Evolutionary conservation across 2,797 vertebrate genomes (phyloP).

Genomic region (Bovichtus diacanthus): DNA sequence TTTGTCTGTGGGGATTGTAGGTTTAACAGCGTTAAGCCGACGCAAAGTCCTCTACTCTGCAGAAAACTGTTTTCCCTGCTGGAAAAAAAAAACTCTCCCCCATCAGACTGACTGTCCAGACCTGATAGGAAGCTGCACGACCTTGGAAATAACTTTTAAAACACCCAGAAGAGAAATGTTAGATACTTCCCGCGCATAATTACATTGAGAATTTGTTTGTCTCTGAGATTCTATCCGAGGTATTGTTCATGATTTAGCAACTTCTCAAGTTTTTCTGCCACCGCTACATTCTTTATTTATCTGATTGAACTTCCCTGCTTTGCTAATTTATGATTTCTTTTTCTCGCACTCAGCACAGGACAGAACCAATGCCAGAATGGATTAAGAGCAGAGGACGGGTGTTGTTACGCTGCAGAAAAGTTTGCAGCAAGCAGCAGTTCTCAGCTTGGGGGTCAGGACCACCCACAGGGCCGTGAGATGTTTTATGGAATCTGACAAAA

Average conservation of each 20-base stretch:
- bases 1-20: slow-evolving; percentile 81
- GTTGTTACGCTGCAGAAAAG: slow-evolving; percentile 26
- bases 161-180: slow-evolving; percentile 47
- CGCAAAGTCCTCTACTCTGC: slow-evolving; percentile 80
- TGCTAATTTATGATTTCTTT: slow-evolving; percentile 49
- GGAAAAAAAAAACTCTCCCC: slow-evolving; percentile 58
- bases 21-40: slow-evolving; percentile 82
- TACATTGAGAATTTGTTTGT: slow-evolving; percentile 36
- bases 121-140: slow-evolving; percentile 74
- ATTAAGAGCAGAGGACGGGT: slow-evolving; percentile 23
- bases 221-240: slow-evolving; percentile 19
- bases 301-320: slow-evolving; percentile 3
- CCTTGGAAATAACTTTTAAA: slow-evolving; percentile 72
- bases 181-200: slow-evolving; percentile 51
- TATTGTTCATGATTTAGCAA: slow-evolving; percentile 36
- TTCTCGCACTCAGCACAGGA: slow-evolving; percentile 28
- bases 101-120: slow-evolving; percentile 70
- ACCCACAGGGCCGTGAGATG: slow-evolving; percentile 37
- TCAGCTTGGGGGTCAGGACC: slow-evolving; percentile 53
- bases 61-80: slow-evolving; percentile 78
- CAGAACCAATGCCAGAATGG: slow-evolving; percentile 19
- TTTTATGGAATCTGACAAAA: slow-evolving; percentile 63
- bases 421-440: slow-evolving; percentile 49
- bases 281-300: slow-evolving; percentile 29
- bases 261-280: slow-evolving; percentile 8